Evolutionary conservation across 2,113 vertebrate species (phyloP), one percentile per base, ranked within the genome.

Genomic region (Megaceryle torquata): DNA sequence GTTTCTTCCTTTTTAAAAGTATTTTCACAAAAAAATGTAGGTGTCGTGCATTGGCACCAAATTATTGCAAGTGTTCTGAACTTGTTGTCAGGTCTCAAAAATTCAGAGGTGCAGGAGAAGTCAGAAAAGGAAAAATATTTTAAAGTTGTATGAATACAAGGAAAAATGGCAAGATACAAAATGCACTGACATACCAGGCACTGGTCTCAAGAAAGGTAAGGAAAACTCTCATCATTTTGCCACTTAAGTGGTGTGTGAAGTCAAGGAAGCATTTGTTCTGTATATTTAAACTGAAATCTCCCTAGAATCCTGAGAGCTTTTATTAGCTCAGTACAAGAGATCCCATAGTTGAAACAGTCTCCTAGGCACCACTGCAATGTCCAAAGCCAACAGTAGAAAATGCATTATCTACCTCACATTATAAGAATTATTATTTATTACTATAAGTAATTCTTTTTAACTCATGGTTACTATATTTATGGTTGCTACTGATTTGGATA

Each of bases 131-230:
- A 65, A 69, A 82, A 68, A 39, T 50, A 44, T 50, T 18, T 67
- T 20, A 25, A 84, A 57, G 9, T 39, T 64, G 0, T 35, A 41
- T 26, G 24, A 82, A 60, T 68, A 60, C 29, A 60, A 64, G 19
- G 4, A 44, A 68, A 85, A 93, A 51, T 16, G 2, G 5, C 19
- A 50, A 44, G 10, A 80, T 11, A 18, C 9, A 85, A 85, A 89
- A 41, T 1, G 1, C 0, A 1, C 17, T 43, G 26, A 20, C 9
- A 43, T 57, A 71, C 9, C 5, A 48, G 26, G 3, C 29, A 37
- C 13, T 86, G 15, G 1, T 51, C 8, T 78, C 33, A 74, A 64
- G 25, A 43, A 79, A 69, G 6, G 2, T 44, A 41, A 41, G 20
- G 11, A 31, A 81, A 88, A 54, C 9, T 65, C 25, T 44, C 28